Evolutionary conservation across 2,888 invertebrate species (phyloP).

Genomic region (Podabrus alpinus): DNA sequence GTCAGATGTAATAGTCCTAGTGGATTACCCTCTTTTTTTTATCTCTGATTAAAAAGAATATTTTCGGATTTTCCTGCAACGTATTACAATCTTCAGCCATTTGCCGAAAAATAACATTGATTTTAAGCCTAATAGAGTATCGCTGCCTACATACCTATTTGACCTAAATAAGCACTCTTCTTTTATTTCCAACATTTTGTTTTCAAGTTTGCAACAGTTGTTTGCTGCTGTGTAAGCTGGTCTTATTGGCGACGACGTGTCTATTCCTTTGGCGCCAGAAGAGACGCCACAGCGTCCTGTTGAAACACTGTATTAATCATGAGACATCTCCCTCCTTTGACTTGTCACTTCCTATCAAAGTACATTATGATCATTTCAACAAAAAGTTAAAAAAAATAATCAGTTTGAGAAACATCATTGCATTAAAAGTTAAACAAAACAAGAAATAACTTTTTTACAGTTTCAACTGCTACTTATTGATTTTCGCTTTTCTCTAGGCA

Average conservation of each 20-base stretch:
- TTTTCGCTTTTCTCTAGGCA: not conserved
- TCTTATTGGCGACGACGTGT: constrained; percentile 29
- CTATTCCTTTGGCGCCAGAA: constrained; percentile 29
- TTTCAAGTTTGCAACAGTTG: constrained; percentile 13
- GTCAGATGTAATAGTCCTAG: too few species aligned
- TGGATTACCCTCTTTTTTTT: too few species aligned
- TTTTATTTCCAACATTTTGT: constrained; percentile 21
- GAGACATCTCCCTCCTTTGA: constrained; percentile 15
- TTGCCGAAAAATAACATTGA: not conserved
- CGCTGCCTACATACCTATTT: not conserved
- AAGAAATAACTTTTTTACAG: not conserved
- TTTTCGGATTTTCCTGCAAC: too few species aligned
- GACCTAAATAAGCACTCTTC: constrained; percentile 19
- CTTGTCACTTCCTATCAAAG: constrained; percentile 17
- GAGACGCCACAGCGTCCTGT: constrained; percentile 30
- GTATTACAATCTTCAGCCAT: not conserved
- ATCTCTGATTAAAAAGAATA: too few species aligned
- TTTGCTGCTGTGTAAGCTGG: constrained; percentile 27
- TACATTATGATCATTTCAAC: constrained; percentile 11
- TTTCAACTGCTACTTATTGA: not conserved
- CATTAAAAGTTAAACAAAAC: not conserved
- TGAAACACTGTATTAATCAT: constrained; percentile 23
- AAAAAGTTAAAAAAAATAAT: not conserved
- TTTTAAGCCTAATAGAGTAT: not conserved
- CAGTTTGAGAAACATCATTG: not conserved